Percentiles rank a stretch among this genome's conserved stretches.
These are phyloP conservation scores for Peromyscus leucopus DNA, from an alignment of 2,113 vertebrate species.

Conservation along the genomic window DNA sequence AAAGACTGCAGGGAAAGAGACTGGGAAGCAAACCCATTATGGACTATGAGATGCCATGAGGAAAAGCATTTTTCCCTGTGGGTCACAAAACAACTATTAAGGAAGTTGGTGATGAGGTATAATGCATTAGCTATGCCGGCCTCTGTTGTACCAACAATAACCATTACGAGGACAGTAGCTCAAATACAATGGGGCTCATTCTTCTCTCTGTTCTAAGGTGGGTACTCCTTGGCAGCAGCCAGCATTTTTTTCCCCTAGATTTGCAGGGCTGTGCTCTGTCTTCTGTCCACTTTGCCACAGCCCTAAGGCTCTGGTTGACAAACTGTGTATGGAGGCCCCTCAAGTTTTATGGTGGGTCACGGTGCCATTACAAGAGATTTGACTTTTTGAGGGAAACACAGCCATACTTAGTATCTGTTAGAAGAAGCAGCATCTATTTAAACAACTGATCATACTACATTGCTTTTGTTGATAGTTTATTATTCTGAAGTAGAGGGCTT, in stretches of 20 bases:
- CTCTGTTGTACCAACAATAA: not conserved
- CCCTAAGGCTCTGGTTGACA: not conserved
- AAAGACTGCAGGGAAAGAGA: not conserved
- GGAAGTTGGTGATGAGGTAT: not conserved
- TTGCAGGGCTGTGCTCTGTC: not conserved
- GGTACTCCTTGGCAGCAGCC: not conserved
- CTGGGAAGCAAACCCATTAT: not conserved
- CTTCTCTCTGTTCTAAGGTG: not conserved
- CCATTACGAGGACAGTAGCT: not conserved
- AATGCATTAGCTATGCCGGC: not conserved
- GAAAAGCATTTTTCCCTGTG: not conserved
- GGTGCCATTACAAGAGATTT: not conserved
- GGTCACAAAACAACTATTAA: not conserved
- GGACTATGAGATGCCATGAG: not conserved
- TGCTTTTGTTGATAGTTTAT: not conserved
- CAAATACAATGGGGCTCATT: not conserved
- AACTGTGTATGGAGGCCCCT: not conserved
- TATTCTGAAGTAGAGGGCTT: constrained; percentile 27
- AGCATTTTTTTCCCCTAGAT: not conserved
- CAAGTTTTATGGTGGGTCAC: not conserved
- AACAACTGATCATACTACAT: not conserved
- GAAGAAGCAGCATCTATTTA: not conserved
- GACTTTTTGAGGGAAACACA: not conserved
- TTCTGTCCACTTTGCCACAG: not conserved
- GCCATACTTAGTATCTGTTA: not conserved